Percentiles rank a stretch among this genome's conserved stretches.
These are phyloP conservation scores for Phenganax stokvisi DNA, from an alignment of 92 coral and sea anemone species.

Conservation along the genomic window DNA sequence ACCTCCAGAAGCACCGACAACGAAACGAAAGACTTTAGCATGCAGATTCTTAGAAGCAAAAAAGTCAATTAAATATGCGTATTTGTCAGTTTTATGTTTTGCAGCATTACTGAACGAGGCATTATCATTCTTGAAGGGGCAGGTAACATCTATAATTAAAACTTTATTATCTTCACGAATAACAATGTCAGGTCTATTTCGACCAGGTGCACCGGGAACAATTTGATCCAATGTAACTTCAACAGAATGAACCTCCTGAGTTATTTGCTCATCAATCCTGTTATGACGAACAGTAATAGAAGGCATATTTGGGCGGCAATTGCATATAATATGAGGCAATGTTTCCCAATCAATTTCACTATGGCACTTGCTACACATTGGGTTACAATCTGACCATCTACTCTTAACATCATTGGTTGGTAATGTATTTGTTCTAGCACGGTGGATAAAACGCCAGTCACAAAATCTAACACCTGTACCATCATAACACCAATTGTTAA, in stretches of 20 bases:
- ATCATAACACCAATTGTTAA: constrained; percentile 12
- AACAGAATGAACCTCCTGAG: constrained; percentile 20
- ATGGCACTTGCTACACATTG: constrained; percentile 18
- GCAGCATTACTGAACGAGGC: constrained; percentile 22
- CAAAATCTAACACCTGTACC: constrained; percentile 24
- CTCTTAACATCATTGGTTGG: constrained; percentile 45
- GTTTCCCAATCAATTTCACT: constrained; percentile 7
- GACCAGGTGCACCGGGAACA: constrained; percentile 5
- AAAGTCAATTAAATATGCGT: constrained; percentile 5
- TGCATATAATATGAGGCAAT: constrained; percentile 33
- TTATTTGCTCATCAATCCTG: background rate
- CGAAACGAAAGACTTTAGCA: constrained; percentile 15
- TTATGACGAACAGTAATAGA: constrained; percentile 26
- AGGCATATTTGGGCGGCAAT: constrained; percentile 34
- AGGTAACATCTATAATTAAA: no score
- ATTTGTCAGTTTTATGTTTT: constrained; percentile 17
- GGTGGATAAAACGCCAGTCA: constrained; percentile 47
- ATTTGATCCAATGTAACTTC: background rate
- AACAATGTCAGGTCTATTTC: constrained; percentile 30
- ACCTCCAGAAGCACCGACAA: constrained; percentile 33
- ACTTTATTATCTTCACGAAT: constrained; percentile 17
- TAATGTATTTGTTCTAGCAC: constrained; percentile 42
- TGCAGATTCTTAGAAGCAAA: background rate
- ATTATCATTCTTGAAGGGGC: constrained; percentile 32
- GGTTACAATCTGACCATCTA: constrained; percentile 4